phyloP scores from a whole-genome alignment of 2,113 vertebrate species.

The Vimba vimba region DNA sequence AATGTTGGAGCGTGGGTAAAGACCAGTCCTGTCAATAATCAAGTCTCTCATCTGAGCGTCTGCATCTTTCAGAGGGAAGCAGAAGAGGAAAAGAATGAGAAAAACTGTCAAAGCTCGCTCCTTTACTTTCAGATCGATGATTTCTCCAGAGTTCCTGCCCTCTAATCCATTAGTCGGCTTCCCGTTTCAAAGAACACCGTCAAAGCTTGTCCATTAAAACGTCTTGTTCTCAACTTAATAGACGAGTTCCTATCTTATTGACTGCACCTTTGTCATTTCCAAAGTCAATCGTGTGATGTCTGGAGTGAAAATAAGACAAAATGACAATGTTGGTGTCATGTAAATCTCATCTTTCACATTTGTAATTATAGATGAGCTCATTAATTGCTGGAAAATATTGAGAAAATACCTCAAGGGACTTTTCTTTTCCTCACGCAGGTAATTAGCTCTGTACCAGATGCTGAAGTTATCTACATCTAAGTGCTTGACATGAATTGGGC shows the following conservation, averaged over 20 bases:
- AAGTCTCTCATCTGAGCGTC: constrained; percentile 40
- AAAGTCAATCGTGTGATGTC: constrained; percentile 45
- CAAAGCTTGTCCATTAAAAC: constrained; percentile 57
- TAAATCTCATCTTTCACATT: constrained; percentile 19
- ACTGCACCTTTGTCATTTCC: constrained; percentile 44
- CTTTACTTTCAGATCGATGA: constrained; percentile 55
- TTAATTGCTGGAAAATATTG: constrained; percentile 7
- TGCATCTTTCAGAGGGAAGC: constrained; percentile 5
- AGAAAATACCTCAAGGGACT: constrained; percentile 11
- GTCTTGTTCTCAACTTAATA: constrained; percentile 16
- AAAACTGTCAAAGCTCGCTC: constrained; percentile 28
- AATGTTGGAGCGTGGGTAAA: constrained; percentile 16
- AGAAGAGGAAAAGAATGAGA: constrained; percentile 22
- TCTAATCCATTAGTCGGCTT: constrained; percentile 56
- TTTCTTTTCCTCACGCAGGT: neutral
- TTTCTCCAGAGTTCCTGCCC: constrained; percentile 52
- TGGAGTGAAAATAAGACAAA: neutral
- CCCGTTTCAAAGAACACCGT: constrained; percentile 50
- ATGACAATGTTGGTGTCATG: neutral
- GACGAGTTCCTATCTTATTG: constrained; percentile 32
- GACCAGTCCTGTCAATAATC: constrained; percentile 35
- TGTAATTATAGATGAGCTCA: constrained; percentile 34
- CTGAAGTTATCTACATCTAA: constrained; percentile 23
- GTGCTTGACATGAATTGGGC: neutral
- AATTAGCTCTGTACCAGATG: constrained; percentile 22